Base-by-base conservation (phyloP, 1,140 invertebrate species). In the Scaptomyza hsui region DNA sequence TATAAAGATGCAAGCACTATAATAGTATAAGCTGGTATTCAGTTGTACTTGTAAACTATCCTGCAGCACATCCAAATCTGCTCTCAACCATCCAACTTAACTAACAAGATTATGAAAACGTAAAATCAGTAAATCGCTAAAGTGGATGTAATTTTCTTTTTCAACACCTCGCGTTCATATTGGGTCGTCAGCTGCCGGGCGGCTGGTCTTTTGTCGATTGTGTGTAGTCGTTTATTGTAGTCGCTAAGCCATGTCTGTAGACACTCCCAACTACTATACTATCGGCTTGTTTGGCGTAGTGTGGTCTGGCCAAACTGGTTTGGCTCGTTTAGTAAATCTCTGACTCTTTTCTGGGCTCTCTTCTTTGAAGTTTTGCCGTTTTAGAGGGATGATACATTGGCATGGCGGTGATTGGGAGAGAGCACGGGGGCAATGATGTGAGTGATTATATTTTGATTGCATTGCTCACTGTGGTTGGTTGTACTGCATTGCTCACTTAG, bases 391-490 rank as follows among this genome's bases (percentile, higher is more conserved):
- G 82, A 88, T 88, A 85, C 81, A 85, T 86, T 80, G 78, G 83
- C 82, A 78, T 88, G 75, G 83, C 78, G 82, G 82, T 86, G 82
- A 86, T 88, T 82, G 82, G 82, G 74, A 86, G 82, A 82, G 82
- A 88, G 82, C 83, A 88, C 83, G 83, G 82, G 82, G 82, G 83
- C 82, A 89, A 86, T 88, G 82, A 89, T 89, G 82, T 88, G 82
- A 88, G 82, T 88, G 82, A 88, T 88, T 88, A 88, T 88, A 89
- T 88, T 88, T 88, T 88, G 82, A 88, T 88, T 88, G 82, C 81
- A 86, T 86, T 88, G 81, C 81, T 86, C 81, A 86, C 82, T 86
- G 82, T 88, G 82, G 82, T 88, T 88, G 82, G 82, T 88, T 88
- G 82, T 89, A 88, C 74, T 79, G 82, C 82, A 89, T 89, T 89